Evolutionary conservation across 35 echinoderm and acorn worm species (phyloP).

Genomic region (Heliocidaris erythrogramma): DNA sequence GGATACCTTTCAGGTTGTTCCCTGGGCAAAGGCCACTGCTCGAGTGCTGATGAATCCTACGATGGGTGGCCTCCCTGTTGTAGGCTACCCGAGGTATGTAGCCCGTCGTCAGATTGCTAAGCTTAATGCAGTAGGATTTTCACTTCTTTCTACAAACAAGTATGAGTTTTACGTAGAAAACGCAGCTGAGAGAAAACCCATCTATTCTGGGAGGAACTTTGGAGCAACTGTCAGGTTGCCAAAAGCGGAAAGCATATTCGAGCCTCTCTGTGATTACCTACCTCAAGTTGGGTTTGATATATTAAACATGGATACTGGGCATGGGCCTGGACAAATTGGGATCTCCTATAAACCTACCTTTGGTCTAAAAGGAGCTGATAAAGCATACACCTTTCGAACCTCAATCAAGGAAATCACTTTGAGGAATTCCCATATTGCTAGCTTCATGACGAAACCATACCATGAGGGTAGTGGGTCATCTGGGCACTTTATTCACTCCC

Average conservation of each 20-base stretch:
- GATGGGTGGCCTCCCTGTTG: not conserved
- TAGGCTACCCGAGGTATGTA: slow-evolving; percentile 44
- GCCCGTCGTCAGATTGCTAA: slow-evolving; percentile 48
- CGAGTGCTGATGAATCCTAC: slow-evolving; percentile 54
- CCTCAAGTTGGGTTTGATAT: slow-evolving; percentile 71
- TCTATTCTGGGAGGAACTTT: slow-evolving; percentile 44
- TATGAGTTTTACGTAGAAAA: slow-evolving; percentile 72
- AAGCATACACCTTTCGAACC: slow-evolving; percentile 62
- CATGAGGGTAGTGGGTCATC: slow-evolving; percentile 37
- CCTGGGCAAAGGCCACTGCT: slow-evolving; percentile 63
- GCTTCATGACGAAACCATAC: slow-evolving; percentile 74
- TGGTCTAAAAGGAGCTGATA: slow-evolving; percentile 67
- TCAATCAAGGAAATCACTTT: slow-evolving; percentile 72
- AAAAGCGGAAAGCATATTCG: slow-evolving; percentile 6
- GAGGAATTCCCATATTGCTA: slow-evolving; percentile 49
- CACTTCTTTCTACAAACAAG: slow-evolving; percentile 54
- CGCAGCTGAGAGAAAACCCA: slow-evolving; percentile 51
- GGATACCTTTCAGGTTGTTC: slow-evolving; percentile 57
- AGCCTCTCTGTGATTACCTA: slow-evolving; percentile 51
- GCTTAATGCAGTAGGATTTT: slow-evolving; percentile 41
- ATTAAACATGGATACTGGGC: slow-evolving; percentile 64
- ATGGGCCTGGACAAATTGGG: slow-evolving; percentile 67
- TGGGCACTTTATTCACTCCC: slow-evolving; percentile 71
- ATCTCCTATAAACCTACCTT: slow-evolving; percentile 72
- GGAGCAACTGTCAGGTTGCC: slow-evolving; percentile 54